Percentiles rank a stretch among this genome's conserved stretches.
Conservation (phyloP, 2,113 vertebrate genomes). For the Dunckerocampus dactyliophorus region DNA sequence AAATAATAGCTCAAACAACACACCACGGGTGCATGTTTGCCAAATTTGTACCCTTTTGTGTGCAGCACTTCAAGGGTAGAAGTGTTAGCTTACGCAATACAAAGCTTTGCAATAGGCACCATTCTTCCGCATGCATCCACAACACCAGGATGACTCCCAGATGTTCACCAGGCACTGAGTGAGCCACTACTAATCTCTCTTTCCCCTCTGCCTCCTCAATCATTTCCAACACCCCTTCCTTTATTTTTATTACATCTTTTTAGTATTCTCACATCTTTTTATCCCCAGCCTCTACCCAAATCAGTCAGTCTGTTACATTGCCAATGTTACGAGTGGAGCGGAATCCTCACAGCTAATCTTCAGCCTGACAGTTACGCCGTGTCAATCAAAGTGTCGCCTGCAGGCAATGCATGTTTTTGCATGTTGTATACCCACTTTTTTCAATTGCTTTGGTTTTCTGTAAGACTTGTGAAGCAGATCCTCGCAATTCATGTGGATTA, state of each 20-base stretch:
- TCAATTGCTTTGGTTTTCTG: background rate
- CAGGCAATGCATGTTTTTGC: background rate
- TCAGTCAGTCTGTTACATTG: constrained; percentile 18
- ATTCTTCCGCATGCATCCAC: background rate
- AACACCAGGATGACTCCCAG: background rate
- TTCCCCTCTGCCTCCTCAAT: constrained; percentile 5
- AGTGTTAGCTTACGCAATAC: background rate
- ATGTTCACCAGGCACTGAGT: constrained; percentile 19
- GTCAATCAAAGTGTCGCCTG: constrained; percentile 8
- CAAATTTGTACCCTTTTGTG: too few relatives aligned
- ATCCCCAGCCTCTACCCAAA: constrained; percentile 18
- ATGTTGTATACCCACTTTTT: background rate
- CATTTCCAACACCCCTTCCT: constrained; percentile 10
- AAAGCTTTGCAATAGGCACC: background rate
- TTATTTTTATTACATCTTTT: constrained; percentile 6
- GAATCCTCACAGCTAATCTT: constrained; percentile 14
- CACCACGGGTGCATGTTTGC: too few relatives aligned
- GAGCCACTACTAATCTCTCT: background rate
- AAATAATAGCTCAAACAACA: too few relatives aligned
- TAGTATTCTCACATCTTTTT: constrained; percentile 16
- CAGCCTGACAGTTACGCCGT: constrained; percentile 8
- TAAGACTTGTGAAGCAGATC: background rate
- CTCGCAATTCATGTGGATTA: too few relatives aligned
- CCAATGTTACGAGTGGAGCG: constrained; percentile 6
- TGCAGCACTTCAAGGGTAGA: too few relatives aligned